Conservation (phyloP, 2,797 vertebrate species). For the Gephyroberyx darwinii region DNA sequence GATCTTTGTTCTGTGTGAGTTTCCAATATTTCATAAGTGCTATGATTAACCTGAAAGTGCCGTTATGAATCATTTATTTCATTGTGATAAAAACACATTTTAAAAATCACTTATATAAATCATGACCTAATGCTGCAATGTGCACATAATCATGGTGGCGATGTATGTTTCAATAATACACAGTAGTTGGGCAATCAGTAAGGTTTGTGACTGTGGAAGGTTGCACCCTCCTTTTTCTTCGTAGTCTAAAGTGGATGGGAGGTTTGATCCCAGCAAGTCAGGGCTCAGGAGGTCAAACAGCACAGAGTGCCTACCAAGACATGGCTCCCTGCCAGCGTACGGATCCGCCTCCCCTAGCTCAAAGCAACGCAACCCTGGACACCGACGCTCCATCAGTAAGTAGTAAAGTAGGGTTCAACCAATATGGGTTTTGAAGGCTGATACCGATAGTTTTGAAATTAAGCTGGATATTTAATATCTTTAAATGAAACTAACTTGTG, state of each 20-base stretch:
- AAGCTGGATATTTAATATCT: no score
- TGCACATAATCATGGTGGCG: background rate
- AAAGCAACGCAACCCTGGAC: slow-evolving; percentile 87
- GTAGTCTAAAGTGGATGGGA: slow-evolving; percentile 64
- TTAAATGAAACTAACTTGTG: no score
- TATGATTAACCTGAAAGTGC: slow-evolving; percentile 3
- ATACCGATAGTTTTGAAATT: no score
- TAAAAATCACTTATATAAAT: background rate
- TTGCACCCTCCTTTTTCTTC: slow-evolving; percentile 16
- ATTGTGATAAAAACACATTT: slow-evolving; percentile 2
- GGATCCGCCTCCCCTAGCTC: slow-evolving; percentile 72
- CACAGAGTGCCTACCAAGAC: slow-evolving; percentile 85
- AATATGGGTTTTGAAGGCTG: no score
- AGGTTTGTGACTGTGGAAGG: background rate
- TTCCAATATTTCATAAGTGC: background rate
- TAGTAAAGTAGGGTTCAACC: slow-evolving; percentile 28
- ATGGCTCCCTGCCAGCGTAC: slow-evolving; percentile 80
- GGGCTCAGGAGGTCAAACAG: slow-evolving; percentile 87
- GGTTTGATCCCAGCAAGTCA: slow-evolving; percentile 65
- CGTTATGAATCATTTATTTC: background rate
- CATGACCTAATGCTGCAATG: background rate
- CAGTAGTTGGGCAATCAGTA: slow-evolving; percentile 1
- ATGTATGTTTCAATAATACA: background rate
- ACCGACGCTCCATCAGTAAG: slow-evolving; percentile 95
- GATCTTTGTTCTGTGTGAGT: background rate